phyloP scores from a whole-genome alignment of 1,140 invertebrate genomes.

The Diorhabda elongata region DNA sequence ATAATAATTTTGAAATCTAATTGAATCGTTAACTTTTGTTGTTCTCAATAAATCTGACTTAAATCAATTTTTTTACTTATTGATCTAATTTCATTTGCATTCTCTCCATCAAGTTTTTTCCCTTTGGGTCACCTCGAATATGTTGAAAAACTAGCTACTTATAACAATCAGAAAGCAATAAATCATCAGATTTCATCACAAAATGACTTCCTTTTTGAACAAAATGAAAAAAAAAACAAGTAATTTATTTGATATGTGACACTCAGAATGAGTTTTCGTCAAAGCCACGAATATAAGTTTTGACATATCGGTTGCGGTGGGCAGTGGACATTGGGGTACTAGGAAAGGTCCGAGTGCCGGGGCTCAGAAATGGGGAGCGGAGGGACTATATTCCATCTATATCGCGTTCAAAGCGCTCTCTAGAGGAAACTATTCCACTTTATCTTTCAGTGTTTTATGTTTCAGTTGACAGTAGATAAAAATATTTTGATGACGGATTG shows the following conservation, averaged over 20 bases:
- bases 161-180: too few relatives aligned
- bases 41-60: too few relatives aligned
- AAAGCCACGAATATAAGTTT: slow-evolving; percentile 25
- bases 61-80: too few relatives aligned
- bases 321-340: slow-evolving; percentile 1
- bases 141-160: too few relatives aligned
- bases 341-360: not conserved
- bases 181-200: too few relatives aligned
- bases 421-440: slow-evolving; percentile 43
- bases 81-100: too few relatives aligned
- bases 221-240: not conserved
- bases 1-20: too few relatives aligned
- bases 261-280: slow-evolving; percentile 13
- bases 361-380: not conserved
- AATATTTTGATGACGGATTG: slow-evolving; percentile 42
- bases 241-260: slow-evolving; percentile 7
- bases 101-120: too few relatives aligned
- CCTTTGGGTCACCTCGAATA: too few relatives aligned
- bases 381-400: slow-evolving; percentile 37
- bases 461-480: slow-evolving; percentile 42
- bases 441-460: slow-evolving; percentile 43
- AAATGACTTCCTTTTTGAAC: not conserved
- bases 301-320: slow-evolving; percentile 26
- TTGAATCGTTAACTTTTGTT: too few relatives aligned
- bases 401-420: slow-evolving; percentile 37